Conservation (phyloP, 1,140 invertebrate genomes). For the Drosophila cardini region DNA sequence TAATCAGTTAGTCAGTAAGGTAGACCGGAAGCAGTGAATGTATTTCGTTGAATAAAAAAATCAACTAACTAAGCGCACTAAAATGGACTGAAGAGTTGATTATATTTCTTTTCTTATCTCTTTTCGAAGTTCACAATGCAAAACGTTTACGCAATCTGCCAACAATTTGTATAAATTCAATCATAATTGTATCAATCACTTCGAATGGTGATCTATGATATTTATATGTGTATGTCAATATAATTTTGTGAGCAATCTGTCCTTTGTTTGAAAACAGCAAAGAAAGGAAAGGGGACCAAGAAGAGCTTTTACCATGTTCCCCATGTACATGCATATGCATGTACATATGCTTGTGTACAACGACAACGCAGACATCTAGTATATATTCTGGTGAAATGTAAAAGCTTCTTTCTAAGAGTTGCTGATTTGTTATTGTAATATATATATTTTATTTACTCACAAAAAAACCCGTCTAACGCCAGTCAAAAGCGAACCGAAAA, state of each 20-base stretch:
- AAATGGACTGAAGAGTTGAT: conserved; percentile 17
- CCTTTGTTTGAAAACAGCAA: background rate
- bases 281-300: background rate
- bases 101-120: background rate
- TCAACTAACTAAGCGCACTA: conserved; percentile 25
- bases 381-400: conserved; percentile 79
- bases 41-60: conserved; percentile 13
- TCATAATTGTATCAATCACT: too few relatives aligned
- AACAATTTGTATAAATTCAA: background rate
- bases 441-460: conserved; percentile 57
- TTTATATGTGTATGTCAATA: background rate
- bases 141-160: conserved; percentile 35
- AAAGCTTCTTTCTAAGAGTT: conserved; percentile 61
- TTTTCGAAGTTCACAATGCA: conserved; percentile 19
- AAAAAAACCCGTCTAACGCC: conserved; percentile 47
- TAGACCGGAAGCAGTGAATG: conserved; percentile 61
- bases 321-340: background rate
- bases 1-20: conserved; percentile 70
- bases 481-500: conserved; percentile 58
- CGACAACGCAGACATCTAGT: conserved; percentile 43
- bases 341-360: conserved; percentile 17
- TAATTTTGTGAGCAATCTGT: background rate
- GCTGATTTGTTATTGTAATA: conserved; percentile 65
- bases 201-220: background rate
- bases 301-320: conserved; percentile 5